A percentile compares a stretch with the other conserved stretches of the same genome.
These are phyloP conservation scores for Echiichthys vipera DNA, from an alignment of 2,797 vertebrate genomes.

Conservation along the genomic window DNA sequence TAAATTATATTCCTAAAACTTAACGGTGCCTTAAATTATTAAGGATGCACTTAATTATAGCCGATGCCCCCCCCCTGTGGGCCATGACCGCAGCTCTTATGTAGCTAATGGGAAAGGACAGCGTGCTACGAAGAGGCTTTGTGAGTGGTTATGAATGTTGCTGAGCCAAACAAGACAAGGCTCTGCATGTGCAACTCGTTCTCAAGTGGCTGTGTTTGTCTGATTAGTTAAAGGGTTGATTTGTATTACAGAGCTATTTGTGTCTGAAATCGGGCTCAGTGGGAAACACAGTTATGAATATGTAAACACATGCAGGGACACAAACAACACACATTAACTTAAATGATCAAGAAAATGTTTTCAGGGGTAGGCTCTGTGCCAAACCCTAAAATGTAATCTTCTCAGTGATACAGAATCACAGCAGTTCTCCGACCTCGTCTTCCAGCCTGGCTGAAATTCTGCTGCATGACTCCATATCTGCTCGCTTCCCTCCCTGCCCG, in stretches of 20 bases:
- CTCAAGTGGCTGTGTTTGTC: conserved; percentile 32
- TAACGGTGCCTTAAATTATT: conserved; percentile 40
- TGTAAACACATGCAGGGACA: not conserved
- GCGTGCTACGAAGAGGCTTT: conserved; percentile 41
- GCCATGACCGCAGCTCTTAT: conserved; percentile 51
- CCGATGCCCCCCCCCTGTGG: conserved; percentile 53
- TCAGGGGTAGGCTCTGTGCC: not conserved
- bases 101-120: conserved; percentile 48
- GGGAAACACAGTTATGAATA: not conserved
- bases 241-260: conserved; percentile 52
- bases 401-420: not conserved
- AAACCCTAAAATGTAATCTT: not conserved
- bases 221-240: conserved; percentile 65
- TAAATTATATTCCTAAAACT: conserved; percentile 16
- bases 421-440: conserved; percentile 5
- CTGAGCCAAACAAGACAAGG: conserved; percentile 59
- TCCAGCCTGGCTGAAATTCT: conserved; percentile 12
- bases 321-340: not conserved
- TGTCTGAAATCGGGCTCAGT: conserved; percentile 18
- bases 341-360: not conserved
- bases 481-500: not conserved
- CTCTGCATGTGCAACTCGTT: conserved; percentile 35
- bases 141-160: conserved; percentile 55
- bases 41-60: conserved; percentile 60
- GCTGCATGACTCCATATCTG: conserved; percentile 3